A percentile compares a stretch with the other conserved stretches of the same genome.
Evolutionary conservation across 2,888 invertebrate species (phyloP).

Genomic region (Chaitophorus viminalis): DNA sequence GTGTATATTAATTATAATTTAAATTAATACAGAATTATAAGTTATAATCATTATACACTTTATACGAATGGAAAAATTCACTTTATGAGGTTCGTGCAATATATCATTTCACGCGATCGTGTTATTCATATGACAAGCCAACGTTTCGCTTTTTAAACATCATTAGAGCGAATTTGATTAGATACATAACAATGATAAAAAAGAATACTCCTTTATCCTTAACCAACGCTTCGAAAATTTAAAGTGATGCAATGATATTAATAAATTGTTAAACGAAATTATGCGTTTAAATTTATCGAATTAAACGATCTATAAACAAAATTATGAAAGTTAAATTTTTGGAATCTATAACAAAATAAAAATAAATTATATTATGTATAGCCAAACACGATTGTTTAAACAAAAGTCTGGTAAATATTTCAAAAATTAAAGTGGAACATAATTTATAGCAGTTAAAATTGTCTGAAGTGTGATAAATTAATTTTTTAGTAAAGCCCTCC

Average conservation of each 20-base stretch:
- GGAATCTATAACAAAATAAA: neutral
- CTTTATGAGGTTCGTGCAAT: neutral
- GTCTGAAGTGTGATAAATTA: no score
- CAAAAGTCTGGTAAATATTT: no score
- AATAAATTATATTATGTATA: no score
- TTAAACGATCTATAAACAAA: neutral
- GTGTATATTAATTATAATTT: neutral
- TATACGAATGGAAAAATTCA: conserved; percentile 14
- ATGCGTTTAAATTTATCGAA: neutral
- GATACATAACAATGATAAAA: conserved; percentile 14
- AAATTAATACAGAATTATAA: neutral
- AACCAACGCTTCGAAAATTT: conserved; percentile 1
- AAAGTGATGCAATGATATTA: neutral
- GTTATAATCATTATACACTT: neutral
- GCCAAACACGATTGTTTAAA: no score
- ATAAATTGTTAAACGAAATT: conserved; percentile 2
- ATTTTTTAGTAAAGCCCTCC: no score
- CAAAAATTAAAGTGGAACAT: no score
- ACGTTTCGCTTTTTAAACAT: conserved; percentile 56
- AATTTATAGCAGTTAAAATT: no score
- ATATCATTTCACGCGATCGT: conserved; percentile 35
- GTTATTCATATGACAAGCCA: conserved; percentile 20
- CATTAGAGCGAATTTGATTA: conserved; percentile 50
- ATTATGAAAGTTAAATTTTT: neutral
- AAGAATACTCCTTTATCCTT: neutral